Evolutionary conservation across 2,888 invertebrate species (phyloP), one percentile per base, ranked within the genome.

Genomic region (Rhingia campestris): DNA sequence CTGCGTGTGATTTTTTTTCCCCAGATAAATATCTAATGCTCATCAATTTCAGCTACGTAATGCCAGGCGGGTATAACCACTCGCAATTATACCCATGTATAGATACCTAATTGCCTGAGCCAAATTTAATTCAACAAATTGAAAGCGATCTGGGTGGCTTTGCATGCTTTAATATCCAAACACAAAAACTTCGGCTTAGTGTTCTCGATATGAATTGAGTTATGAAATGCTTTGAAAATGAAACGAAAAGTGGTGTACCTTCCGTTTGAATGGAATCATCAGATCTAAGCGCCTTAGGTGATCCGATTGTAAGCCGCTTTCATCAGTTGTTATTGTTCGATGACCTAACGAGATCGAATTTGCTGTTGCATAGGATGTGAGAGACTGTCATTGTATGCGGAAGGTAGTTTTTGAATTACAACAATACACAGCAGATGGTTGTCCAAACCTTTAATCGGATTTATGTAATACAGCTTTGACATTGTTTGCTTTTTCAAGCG

Each of bases 1-100:
- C 37, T 51, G 69, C 59, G 70, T 70, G 70, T 70, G 70, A 49
- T 58, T 56, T 69, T 69, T 6, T 22, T 30, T 35, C 22, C 2
- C 22, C 22, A 22, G 69, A 69, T 70, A 39, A 51, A 3, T 58
- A 69, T 69, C 56, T 37, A 7, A 6, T 35, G 67, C 30, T 35
- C 22, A 54, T 12, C 4, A 33, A 6, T 4, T 12, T 43, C 22
- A 37, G 6, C 22, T 43, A 43, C 6, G 14, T 39, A 37, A 9
- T 37, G 2, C 9, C 32, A 54, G 43, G 45, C n/a, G 9, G 12
- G n/a, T 39, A n/a, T 33, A 5, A 33, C 32, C 4, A 53, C 6
- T 14, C 0, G 51, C 51, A 54, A 41, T 10, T 43, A 14, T 12
- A n/a, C 12, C 4, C 3, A 7, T 10, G 4, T 22, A 6, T 30